Conservation (phyloP, 2,113 vertebrate species). For the Melanerpes aurifrons region DNA sequence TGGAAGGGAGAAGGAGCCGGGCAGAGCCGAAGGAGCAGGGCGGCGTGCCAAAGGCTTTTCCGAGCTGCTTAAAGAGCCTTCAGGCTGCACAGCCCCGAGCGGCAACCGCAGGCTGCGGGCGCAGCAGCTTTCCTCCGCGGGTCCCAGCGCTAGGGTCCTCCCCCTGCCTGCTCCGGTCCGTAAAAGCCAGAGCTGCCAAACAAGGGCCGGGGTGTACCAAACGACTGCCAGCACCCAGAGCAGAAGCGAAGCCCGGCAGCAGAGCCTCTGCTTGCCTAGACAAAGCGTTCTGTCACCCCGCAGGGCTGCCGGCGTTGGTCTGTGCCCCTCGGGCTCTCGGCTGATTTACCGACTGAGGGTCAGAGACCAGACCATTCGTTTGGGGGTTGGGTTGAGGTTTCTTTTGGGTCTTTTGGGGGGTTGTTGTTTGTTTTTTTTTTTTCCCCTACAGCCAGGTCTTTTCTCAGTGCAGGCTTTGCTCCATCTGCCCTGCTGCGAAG, state of each 20-base stretch:
- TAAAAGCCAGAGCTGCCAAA: background rate
- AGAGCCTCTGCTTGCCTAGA: background rate
- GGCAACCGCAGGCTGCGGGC: background rate
- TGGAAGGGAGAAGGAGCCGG: background rate
- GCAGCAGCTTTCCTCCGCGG: rapidly evolving
- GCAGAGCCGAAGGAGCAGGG: background rate
- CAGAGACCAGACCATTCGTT: background rate
- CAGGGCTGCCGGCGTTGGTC: background rate
- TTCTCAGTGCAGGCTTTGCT: background rate
- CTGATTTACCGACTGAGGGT: background rate
- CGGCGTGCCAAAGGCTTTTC: conserved; percentile 29
- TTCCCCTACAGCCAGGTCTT: background rate
- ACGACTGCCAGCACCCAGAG: rapidly evolving
- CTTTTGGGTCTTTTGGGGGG: too few relatives aligned
- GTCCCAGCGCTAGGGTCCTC: background rate
- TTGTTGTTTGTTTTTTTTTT: background rate
- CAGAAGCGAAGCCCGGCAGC: background rate
- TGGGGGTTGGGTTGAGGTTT: too few relatives aligned
- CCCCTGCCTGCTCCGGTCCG: background rate
- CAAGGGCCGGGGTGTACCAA: background rate
- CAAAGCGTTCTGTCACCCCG: background rate
- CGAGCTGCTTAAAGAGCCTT: background rate
- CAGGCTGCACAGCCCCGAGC: background rate
- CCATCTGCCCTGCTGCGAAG: background rate
- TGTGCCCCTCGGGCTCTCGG: background rate